Conservation (phyloP, 2,797 vertebrate genomes). For the Ctenosaura bakeri region DNA sequence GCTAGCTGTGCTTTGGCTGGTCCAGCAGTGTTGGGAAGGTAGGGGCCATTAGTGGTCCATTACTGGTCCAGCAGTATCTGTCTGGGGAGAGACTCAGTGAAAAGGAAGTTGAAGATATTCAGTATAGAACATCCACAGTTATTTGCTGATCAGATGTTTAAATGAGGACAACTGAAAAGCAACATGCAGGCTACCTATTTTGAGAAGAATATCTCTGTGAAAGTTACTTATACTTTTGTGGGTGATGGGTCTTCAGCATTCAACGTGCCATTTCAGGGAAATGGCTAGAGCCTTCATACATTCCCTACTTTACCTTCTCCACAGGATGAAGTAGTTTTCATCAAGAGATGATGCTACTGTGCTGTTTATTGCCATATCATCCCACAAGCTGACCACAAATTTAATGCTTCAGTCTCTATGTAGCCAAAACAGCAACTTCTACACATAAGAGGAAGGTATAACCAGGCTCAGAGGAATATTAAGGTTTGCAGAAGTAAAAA, state of each 20-base stretch:
- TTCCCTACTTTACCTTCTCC: neutral
- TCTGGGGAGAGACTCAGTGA: neutral
- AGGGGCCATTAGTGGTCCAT: neutral
- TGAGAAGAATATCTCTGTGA: neutral
- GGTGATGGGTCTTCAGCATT: neutral
- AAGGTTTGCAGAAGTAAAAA: neutral
- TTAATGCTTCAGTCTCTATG: neutral
- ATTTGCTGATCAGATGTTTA: neutral
- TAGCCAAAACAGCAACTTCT: neutral
- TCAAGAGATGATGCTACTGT: constrained; percentile 27
- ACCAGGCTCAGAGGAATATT: neutral
- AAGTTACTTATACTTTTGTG: neutral
- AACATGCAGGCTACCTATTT: neutral
- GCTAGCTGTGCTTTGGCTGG: neutral
- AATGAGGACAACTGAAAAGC: neutral
- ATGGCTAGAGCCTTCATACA: neutral
- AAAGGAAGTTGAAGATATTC: neutral
- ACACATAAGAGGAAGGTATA: neutral
- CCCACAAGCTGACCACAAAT: too few species aligned
- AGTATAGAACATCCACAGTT: neutral
- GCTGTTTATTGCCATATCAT: neutral
- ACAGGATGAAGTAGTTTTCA: neutral
- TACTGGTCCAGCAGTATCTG: neutral
- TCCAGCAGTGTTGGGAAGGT: neutral
- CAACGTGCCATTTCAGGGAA: neutral